Conservation (phyloP, 2,113 vertebrate species). For the Phrynocephalus versicolor region DNA sequence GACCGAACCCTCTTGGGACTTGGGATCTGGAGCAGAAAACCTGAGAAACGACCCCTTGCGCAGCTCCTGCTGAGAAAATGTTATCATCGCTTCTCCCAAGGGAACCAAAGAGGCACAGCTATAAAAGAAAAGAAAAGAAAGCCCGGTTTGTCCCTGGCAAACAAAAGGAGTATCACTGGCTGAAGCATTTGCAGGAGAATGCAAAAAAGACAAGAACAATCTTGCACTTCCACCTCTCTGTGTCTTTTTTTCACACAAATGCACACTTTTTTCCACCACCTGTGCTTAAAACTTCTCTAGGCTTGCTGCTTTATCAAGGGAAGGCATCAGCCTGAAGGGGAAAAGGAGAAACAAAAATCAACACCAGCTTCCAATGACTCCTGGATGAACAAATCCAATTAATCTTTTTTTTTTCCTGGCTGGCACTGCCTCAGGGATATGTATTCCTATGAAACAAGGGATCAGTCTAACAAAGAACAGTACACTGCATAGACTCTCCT, state of each 20-base stretch:
- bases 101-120: not conserved
- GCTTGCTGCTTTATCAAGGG: conserved; percentile 5
- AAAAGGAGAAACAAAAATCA: not conserved
- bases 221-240: not conserved
- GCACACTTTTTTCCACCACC: no score
- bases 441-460: conserved; percentile 52
- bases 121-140: not conserved
- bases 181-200: not conserved
- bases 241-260: no score
- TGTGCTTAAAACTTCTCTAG: conserved; percentile 35
- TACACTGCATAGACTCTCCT: not conserved
- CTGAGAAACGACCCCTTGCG: not conserved
- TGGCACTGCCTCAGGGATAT: conserved; percentile 53
- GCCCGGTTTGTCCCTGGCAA: not conserved
- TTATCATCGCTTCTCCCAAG: not conserved
- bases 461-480: conserved; percentile 29
- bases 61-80: not conserved
- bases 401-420: conserved; percentile 46
- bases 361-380: conserved; percentile 40
- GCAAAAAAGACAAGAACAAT: not conserved
- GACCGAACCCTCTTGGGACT: not conserved
- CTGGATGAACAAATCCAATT: conserved; percentile 61
- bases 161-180: not conserved
- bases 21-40: not conserved
- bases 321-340: not conserved